A percentile compares a stretch with the other conserved stretches of the same genome.
Evolutionary conservation across 2,797 vertebrate species (phyloP).

Genomic region (Spea hammondii): DNA sequence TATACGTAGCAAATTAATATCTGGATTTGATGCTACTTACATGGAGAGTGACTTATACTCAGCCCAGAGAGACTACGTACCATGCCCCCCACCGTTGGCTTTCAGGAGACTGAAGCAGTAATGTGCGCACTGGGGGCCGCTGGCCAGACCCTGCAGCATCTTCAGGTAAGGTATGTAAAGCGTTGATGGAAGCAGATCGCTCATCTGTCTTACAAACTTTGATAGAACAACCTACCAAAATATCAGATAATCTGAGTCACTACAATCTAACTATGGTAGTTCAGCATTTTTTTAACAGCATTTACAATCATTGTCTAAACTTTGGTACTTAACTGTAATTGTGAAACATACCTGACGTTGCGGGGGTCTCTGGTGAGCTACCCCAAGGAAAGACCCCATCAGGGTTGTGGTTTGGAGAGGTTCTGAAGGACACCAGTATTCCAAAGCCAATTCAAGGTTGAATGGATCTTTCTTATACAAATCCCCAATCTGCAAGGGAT

Average conservation of each 20-base stretch:
- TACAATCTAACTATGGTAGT: not conserved
- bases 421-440: conserved; percentile 96
- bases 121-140: conserved; percentile 90
- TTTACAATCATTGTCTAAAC: too few relatives aligned
- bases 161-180: conserved; percentile 93
- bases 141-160: conserved; percentile 92
- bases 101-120: conserved; percentile 97
- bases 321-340: too few relatives aligned
- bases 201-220: conserved; percentile 99
- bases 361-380: conserved; percentile 90
- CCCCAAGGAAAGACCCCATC: conserved; percentile 89
- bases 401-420: conserved; percentile 85
- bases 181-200: conserved; percentile 90
- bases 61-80: conserved; percentile 69
- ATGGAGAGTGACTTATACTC: too few relatives aligned
- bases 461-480: conserved; percentile 89
- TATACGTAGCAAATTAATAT: too few relatives aligned
- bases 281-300: not conserved
- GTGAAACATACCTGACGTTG: conserved; percentile 84
- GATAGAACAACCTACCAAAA: conserved; percentile 86
- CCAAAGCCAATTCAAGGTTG: conserved; percentile 87
- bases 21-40: too few relatives aligned
- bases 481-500: conserved; percentile 79
- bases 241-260: not conserved
- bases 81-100: conserved; percentile 89